Evolutionary conservation across 1,140 invertebrate species (phyloP).

Genomic region (Venturia canescens): DNA sequence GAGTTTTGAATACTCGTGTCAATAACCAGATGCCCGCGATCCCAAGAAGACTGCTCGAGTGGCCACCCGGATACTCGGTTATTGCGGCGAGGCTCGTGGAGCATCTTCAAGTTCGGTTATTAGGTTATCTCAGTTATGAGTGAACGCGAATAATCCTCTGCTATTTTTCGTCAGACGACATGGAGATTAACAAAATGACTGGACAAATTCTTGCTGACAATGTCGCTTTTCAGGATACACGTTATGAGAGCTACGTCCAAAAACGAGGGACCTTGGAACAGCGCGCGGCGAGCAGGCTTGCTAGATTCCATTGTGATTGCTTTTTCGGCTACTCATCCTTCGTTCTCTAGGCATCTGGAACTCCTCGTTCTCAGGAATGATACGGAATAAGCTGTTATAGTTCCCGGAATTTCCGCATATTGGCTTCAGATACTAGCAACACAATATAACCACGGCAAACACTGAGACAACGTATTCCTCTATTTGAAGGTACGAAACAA

Average conservation of each 20-base stretch:
- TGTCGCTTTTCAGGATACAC: not conserved
- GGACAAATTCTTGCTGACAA: slow-evolving; percentile 23
- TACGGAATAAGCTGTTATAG: slow-evolving; percentile 6
- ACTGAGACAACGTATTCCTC: slow-evolving; percentile 42
- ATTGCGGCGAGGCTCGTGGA: not conserved
- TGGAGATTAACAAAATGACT: slow-evolving; percentile 54
- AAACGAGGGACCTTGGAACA: not conserved
- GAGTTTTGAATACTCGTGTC: no score
- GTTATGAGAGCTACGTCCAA: not conserved
- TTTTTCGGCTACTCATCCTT: slow-evolving; percentile 24
- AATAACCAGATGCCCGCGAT: no score
- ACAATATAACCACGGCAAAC: slow-evolving; percentile 41
- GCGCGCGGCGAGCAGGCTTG: not conserved
- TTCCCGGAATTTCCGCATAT: slow-evolving; percentile 33
- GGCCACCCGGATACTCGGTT: no score
- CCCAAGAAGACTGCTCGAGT: no score
- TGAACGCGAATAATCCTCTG: slow-evolving; percentile 23
- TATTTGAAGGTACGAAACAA: slow-evolving; percentile 39
- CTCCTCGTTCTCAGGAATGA: slow-evolving; percentile 14
- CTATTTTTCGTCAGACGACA: slow-evolving; percentile 46
- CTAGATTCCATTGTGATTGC: not conserved
- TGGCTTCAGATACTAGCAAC: slow-evolving; percentile 27
- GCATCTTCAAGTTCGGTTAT: not conserved
- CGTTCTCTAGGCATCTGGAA: slow-evolving; percentile 9
- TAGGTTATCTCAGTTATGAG: not conserved